Evolutionary conservation across 2,113 vertebrate species (phyloP).

Genomic region (Python bivittatus): DNA sequence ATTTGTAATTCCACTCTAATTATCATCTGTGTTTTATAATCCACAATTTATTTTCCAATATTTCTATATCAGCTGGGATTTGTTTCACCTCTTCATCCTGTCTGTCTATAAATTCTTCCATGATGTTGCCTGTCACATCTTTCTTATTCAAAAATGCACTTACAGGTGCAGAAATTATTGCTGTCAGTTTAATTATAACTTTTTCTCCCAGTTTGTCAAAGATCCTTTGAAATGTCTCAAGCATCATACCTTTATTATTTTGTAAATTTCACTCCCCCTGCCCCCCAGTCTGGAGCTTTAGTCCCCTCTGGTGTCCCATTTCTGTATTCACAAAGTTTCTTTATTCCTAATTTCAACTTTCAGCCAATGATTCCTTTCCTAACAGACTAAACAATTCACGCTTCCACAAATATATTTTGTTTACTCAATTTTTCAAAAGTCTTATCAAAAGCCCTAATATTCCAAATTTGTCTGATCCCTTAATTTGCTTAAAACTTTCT

Average conservation of each 20-base stretch:
- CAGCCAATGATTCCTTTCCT: background rate
- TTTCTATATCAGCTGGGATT: background rate
- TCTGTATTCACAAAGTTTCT: background rate
- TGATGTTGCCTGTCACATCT: background rate
- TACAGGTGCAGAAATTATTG: background rate
- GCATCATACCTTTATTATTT: background rate
- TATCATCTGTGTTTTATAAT: background rate
- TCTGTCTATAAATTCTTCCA: background rate
- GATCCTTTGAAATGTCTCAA: background rate
- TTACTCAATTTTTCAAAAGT: background rate
- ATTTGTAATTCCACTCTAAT: background rate
- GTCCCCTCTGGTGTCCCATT: background rate
- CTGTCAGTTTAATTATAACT: background rate
- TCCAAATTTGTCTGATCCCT: background rate
- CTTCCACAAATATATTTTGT: background rate
- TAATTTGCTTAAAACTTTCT: background rate
- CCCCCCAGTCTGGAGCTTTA: background rate
- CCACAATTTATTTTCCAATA: background rate
- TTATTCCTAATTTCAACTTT: background rate
- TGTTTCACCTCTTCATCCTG: background rate
- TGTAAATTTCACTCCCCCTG: background rate
- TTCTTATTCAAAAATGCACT: no score
- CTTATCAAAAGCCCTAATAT: background rate
- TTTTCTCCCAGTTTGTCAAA: background rate
- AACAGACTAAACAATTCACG: background rate